phyloP scores from a whole-genome alignment of 2,888 invertebrate species.

The Drosophila eohydei region DNA sequence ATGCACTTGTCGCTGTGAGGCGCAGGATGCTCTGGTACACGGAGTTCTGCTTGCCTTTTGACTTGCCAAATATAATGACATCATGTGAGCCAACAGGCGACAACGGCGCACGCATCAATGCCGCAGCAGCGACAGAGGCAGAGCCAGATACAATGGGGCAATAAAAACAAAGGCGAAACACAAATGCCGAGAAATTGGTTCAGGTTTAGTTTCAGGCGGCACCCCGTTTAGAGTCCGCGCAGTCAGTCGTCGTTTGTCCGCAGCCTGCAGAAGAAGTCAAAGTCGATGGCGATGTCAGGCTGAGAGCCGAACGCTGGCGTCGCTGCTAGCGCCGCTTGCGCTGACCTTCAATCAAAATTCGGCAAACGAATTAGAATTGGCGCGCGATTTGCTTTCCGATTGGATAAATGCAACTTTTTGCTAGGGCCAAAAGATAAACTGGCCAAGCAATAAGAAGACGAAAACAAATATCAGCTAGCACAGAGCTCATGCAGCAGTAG shows the following conservation, averaged over 20 bases:
- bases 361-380: constrained; percentile 75
- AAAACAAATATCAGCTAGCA: constrained; percentile 35
- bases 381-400: constrained; percentile 65
- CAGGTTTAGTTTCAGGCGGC: constrained; percentile 63
- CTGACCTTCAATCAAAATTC: constrained; percentile 74
- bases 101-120: constrained; percentile 42
- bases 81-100: constrained; percentile 55
- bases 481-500: constrained; percentile 29
- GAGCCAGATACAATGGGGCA: constrained; percentile 36
- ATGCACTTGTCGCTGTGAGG: constrained; percentile 4
- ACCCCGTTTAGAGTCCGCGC: constrained; percentile 58
- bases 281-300: constrained; percentile 17
- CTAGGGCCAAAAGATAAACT: constrained; percentile 70
- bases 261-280: constrained; percentile 65
- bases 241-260: constrained; percentile 77
- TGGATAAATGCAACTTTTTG: constrained; percentile 62
- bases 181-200: constrained; percentile 69
- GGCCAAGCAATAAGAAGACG: constrained; percentile 36
- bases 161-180: constrained; percentile 54
- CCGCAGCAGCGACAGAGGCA: constrained; percentile 15
- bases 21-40: constrained; percentile 22
- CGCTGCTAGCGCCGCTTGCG: constrained; percentile 32
- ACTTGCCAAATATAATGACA: constrained; percentile 70
- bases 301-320: constrained; percentile 17
- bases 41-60: constrained; percentile 15